Percentiles rank a stretch among this genome's conserved stretches.
phyloP scores from a whole-genome alignment of 2,797 vertebrate genomes.

The Florisuga fusca region DNA sequence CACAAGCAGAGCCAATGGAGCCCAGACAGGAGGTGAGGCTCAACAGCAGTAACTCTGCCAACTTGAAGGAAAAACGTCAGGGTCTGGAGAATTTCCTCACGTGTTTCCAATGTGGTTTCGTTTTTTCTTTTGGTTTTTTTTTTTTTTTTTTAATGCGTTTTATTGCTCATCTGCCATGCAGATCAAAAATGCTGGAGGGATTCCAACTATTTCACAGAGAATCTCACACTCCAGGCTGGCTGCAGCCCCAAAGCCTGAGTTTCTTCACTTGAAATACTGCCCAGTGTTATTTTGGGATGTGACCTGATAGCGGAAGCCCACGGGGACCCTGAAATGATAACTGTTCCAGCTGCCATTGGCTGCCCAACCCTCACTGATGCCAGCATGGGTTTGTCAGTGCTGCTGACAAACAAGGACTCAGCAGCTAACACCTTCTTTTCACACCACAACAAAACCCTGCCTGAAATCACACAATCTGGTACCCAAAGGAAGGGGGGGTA shows the following conservation, averaged over 20 bases:
- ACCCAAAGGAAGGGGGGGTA: neutral
- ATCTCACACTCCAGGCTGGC: conserved; percentile 95
- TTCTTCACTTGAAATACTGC: conserved; percentile 95
- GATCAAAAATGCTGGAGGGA: conserved; percentile 87
- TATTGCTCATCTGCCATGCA: conserved; percentile 95
- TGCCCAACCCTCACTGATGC: conserved; percentile 69
- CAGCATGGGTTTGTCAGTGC: conserved; percentile 73
- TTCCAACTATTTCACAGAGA: conserved; percentile 94
- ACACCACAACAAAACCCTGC: conserved; percentile 73
- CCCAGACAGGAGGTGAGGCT: conserved; percentile 70
- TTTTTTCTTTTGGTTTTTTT: too few species aligned
- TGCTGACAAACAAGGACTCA: conserved; percentile 68
- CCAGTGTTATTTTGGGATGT: conserved; percentile 95
- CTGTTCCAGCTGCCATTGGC: conserved; percentile 79
- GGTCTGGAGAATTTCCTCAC: conserved; percentile 84
- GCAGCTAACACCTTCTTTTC: conserved; percentile 70
- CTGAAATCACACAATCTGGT: conserved; percentile 48
- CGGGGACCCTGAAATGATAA: conserved; percentile 84
- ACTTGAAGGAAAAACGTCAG: conserved; percentile 79
- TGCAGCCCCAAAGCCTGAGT: conserved; percentile 90
- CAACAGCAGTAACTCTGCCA: conserved; percentile 76
- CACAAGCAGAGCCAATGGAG: conserved; percentile 21
- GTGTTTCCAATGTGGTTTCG: conserved; percentile 85
- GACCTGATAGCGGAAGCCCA: conserved; percentile 94
- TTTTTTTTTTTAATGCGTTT: conserved; percentile 83